A percentile compares a stretch with the other conserved stretches of the same genome.
Conservation (phyloP, 2,113 vertebrate species). For the Ceyx cyanopectus region DNA sequence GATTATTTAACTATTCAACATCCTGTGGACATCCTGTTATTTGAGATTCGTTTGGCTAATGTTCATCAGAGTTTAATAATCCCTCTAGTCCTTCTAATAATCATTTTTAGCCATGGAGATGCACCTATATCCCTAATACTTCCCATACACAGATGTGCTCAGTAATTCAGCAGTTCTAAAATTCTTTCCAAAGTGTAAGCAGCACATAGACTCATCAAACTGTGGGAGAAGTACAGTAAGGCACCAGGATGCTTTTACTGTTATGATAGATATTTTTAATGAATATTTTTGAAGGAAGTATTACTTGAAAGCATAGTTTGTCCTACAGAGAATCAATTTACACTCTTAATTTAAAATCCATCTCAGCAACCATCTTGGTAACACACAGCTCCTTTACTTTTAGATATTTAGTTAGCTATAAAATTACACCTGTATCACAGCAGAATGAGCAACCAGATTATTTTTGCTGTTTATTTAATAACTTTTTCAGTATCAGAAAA, state of each 20-base stretch:
- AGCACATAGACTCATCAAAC: background rate
- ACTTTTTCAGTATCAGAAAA: background rate
- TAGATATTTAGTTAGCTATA: background rate
- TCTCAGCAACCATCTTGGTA: background rate
- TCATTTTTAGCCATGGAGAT: background rate
- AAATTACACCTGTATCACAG: background rate
- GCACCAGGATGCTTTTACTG: background rate
- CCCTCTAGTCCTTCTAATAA: background rate
- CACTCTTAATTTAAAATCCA: background rate
- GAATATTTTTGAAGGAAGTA: background rate
- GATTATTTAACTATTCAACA: background rate
- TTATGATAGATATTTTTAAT: background rate
- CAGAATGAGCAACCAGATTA: background rate
- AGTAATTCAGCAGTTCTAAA: background rate
- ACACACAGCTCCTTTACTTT: background rate
- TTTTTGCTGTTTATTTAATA: background rate
- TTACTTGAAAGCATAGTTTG: background rate
- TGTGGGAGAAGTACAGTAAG: background rate
- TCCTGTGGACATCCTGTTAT: background rate
- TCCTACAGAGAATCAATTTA: background rate
- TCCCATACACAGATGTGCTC: background rate
- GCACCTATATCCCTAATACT: background rate
- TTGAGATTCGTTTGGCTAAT: background rate
- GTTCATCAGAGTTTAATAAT: background rate
- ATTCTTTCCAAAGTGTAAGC: background rate